Evolutionary conservation across 64 coral and sea anemone genomes (phyloP), one percentile per base, ranked within the genome.

Genomic region (Actinia equina): DNA sequence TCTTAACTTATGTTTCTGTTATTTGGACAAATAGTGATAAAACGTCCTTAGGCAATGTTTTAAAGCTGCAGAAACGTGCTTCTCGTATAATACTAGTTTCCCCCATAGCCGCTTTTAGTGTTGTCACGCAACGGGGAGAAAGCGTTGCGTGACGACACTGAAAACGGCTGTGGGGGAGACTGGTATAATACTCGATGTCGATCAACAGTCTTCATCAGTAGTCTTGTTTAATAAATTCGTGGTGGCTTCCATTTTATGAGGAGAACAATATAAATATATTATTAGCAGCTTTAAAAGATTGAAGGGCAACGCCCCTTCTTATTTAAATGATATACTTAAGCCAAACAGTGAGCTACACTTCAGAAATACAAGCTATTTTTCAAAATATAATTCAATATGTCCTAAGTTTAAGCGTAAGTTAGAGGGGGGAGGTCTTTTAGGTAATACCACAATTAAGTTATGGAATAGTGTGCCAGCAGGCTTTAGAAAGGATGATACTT

Each of bases 241-340:
- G 23, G 30, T 91, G 89, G 89, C 85, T 91, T 52, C 89, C 83
- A 23, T 91, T 91, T 79, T 80, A 91, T 79, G 77, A 86, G 79
- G 23, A 91, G 55, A 7, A 52, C 52, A 91, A 85, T 26, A 86
- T 86, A 8, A 37, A 86, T 79, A 91, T 86, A 81, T 86, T 71
- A 78, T 41, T 77, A 56, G 63, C 80, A 52, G 59, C 86, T 37
- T 77, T 78, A 91, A 91, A 37, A 44, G 79, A 54, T 54, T 54
- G 12, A 54, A 54, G 52, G 52, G 52, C 52, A 54, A 54, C 2
- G 52, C 12, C 12, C 52, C 52, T 54, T 54, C 52, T 54, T 54
- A 54, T 54, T 0, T 54, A 54, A 54, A 54, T 6, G 52, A 54
- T 8, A 8, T 12, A 54, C 12, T 54, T 12, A 54, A 54, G 12